Evolutionary conservation across 2,888 invertebrate species (phyloP).

Genomic region (Eupithecia subfuscata): DNA sequence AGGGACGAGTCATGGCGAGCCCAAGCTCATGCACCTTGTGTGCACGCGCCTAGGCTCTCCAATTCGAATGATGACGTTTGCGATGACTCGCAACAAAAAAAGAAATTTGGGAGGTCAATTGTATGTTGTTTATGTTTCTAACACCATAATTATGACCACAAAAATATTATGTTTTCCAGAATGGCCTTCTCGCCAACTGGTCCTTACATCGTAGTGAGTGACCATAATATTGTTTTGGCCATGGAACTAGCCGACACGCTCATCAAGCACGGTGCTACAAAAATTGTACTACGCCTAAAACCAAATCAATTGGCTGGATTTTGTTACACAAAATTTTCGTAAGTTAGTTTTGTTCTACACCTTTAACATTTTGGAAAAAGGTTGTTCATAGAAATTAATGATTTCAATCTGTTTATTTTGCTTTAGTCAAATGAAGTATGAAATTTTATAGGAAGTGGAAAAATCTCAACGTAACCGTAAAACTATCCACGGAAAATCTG

Average conservation of each 20-base stretch:
- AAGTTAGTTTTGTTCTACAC: slow-evolving; percentile 40
- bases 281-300: slow-evolving; percentile 52
- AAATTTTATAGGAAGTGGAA: slow-evolving; percentile 55
- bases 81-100: too few species aligned
- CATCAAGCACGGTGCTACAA: slow-evolving; percentile 56
- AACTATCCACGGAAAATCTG: slow-evolving; percentile 48
- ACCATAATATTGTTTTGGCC: slow-evolving; percentile 49
- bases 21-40: not conserved
- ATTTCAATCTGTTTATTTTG: not conserved
- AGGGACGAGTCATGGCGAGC: not conserved
- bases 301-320: slow-evolving; percentile 55
- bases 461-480: slow-evolving; percentile 46
- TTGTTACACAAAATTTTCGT: slow-evolving; percentile 55
- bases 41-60: not conserved
- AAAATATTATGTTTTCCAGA: slow-evolving; percentile 45
- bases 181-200: slow-evolving; percentile 51
- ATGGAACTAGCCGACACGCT: slow-evolving; percentile 58
- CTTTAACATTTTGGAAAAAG: not conserved
- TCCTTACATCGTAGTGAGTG: slow-evolving; percentile 56
- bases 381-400: not conserved
- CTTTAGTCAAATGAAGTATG: not conserved
- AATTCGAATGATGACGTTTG: not conserved
- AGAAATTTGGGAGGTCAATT: too few species aligned
- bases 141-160: not conserved
- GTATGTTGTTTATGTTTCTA: too few species aligned